phyloP scores from a whole-genome alignment of 2,113 vertebrate genomes.

The Gallinago media region DNA sequence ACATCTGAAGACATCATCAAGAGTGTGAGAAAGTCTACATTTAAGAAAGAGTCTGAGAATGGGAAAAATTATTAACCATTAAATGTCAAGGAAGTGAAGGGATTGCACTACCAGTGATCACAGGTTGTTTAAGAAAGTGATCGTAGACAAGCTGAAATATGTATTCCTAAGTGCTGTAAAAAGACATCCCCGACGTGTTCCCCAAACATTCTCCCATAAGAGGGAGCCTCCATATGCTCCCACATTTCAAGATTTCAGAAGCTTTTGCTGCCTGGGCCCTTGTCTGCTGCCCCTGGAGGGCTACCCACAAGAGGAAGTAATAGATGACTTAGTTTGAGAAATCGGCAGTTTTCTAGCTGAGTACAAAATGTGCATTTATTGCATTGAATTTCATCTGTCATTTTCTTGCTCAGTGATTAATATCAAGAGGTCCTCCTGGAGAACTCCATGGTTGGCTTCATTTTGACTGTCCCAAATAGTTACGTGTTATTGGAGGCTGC shows the following conservation, averaged over 20 bases:
- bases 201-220: not conserved
- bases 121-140: not conserved
- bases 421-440: not conserved
- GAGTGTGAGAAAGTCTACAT: slow-evolving; percentile 66
- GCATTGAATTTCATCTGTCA: not conserved
- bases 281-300: not conserved
- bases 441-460: not conserved
- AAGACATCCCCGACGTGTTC: not conserved
- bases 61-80: slow-evolving; percentile 32
- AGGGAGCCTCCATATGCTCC: fast-evolving
- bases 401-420: not conserved
- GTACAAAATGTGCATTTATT: not conserved
- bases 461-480: not conserved
- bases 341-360: not conserved
- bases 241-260: not conserved
- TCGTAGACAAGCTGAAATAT: not conserved
- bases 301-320: not conserved
- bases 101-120: not conserved
- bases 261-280: not conserved
- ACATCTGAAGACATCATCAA: slow-evolving; percentile 69
- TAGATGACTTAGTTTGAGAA: not conserved
- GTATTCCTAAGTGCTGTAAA: not conserved
- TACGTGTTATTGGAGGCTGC: not conserved
- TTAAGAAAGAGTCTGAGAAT: slow-evolving; percentile 52
- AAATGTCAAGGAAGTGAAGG: not conserved